Evolutionary conservation across 1,140 invertebrate genomes (phyloP).

Genomic region (Papilio dardanus): DNA sequence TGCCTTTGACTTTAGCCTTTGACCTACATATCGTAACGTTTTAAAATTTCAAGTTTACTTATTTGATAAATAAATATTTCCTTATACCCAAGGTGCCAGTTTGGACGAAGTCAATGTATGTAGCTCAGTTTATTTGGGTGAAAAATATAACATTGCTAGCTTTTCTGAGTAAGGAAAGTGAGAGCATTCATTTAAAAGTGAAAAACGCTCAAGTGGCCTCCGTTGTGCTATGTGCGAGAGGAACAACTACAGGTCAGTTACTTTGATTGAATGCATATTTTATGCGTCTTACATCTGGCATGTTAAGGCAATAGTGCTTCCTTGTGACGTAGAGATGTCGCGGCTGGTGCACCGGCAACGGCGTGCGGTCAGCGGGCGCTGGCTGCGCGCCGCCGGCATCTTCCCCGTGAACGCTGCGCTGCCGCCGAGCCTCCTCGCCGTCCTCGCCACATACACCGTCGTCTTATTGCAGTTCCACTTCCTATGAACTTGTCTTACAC

Average conservation of each 20-base stretch:
- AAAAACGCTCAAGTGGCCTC: background rate
- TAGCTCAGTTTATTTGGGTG: background rate
- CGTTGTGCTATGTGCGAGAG: background rate
- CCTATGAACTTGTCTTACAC: background rate
- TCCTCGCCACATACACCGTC: background rate
- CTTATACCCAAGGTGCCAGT: background rate
- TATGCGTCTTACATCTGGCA: too few species aligned
- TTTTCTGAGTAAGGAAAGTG: background rate
- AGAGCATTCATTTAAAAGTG: background rate
- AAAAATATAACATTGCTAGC: background rate
- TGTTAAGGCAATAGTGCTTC: too few species aligned
- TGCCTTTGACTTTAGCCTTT: too few species aligned
- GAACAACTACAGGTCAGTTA: background rate
- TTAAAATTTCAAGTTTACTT: too few species aligned
- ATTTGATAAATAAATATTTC: too few species aligned
- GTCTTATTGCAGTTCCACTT: background rate
- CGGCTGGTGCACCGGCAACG: background rate
- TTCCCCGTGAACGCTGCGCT: background rate
- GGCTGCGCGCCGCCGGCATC: background rate
- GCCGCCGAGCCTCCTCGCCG: background rate
- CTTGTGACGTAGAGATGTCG: background rate
- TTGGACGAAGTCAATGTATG: background rate
- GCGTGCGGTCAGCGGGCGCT: background rate
- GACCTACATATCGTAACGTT: too few species aligned
- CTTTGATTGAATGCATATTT: too few species aligned